Conservation (phyloP, 2,797 vertebrate genomes). For the Selene dorsalis region DNA sequence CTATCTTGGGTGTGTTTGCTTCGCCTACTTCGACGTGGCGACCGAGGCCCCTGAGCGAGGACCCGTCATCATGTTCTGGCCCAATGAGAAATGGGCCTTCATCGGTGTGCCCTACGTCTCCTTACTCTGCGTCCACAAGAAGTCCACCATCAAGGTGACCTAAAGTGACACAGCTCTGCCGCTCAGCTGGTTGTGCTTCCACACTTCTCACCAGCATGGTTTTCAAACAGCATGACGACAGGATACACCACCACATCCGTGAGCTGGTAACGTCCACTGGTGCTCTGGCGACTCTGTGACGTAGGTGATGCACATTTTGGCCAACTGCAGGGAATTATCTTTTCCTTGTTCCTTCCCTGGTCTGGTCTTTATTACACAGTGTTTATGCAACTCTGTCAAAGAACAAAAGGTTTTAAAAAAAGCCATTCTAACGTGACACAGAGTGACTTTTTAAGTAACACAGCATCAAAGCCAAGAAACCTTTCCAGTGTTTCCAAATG, state of each 20-base stretch:
- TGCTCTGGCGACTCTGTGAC: slow-evolving; percentile 39
- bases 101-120: slow-evolving; percentile 95
- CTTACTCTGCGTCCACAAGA: slow-evolving; percentile 92
- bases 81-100: slow-evolving; percentile 98
- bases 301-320: slow-evolving; percentile 19
- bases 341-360: slow-evolving; percentile 10
- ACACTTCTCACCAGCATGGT: slow-evolving; percentile 14
- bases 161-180: slow-evolving; percentile 71
- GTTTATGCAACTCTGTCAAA: slow-evolving; percentile 62
- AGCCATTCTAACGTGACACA: slow-evolving; percentile 13
- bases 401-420: slow-evolving; percentile 35
- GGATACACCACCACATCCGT: slow-evolving; percentile 4
- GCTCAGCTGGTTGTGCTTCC: slow-evolving; percentile 6
- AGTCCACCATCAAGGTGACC: slow-evolving; percentile 92
- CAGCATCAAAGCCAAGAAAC: slow-evolving; percentile 58
- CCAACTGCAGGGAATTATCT: slow-evolving; percentile 20
- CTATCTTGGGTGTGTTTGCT: slow-evolving; percentile 96
- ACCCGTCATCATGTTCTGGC: slow-evolving; percentile 98
- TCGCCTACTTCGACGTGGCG: slow-evolving; percentile 95
- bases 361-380: slow-evolving; percentile 34
- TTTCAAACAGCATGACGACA: neutral
- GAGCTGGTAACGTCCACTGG: slow-evolving; percentile 15
- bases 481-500: slow-evolving; percentile 52
- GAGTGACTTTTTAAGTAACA: slow-evolving; percentile 28
- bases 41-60: slow-evolving; percentile 96